phyloP scores from a whole-genome alignment of 2,113 vertebrate species.

The Ceratotherium simum region DNA sequence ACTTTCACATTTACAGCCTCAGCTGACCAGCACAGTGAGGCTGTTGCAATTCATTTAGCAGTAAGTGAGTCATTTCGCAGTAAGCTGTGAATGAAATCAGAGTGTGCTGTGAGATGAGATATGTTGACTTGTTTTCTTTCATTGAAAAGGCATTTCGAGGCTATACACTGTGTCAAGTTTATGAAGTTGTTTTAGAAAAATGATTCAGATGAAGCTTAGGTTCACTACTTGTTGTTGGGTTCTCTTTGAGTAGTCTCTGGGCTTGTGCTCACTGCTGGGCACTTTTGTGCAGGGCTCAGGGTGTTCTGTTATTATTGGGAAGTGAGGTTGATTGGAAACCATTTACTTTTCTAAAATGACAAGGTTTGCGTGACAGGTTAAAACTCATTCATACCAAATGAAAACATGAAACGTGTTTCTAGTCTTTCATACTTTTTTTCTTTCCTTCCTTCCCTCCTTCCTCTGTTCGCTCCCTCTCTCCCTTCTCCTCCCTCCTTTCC shows the following conservation, averaged over 20 bases:
- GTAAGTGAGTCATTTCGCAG: not conserved
- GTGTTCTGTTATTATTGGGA: slow-evolving; percentile 64
- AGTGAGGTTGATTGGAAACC: slow-evolving; percentile 60
- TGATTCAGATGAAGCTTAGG: not conserved
- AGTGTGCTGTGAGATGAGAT: not conserved
- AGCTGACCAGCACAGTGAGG: slow-evolving; percentile 26
- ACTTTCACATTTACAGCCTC: slow-evolving; percentile 58
- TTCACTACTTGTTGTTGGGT: slow-evolving; percentile 43
- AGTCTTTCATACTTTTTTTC: not conserved
- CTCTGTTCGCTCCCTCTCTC: no score
- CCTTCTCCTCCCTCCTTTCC: accelerated
- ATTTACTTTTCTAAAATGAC: slow-evolving; percentile 70
- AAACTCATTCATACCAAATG: not conserved
- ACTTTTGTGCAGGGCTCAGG: slow-evolving; percentile 44
- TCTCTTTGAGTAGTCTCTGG: not conserved
- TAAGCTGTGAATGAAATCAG: not conserved
- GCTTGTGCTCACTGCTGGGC: slow-evolving; percentile 54
- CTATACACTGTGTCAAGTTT: not conserved
- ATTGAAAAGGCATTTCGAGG: not conserved
- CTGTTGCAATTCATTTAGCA: slow-evolving; percentile 26
- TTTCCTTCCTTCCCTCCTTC: accelerated
- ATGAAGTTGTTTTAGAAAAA: not conserved
- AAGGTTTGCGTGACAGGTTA: slow-evolving; percentile 23
- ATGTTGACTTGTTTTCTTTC: not conserved
- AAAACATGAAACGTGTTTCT: not conserved